Evolutionary conservation across 2,113 vertebrate species (phyloP).

Genomic region (Pholis gunnellus): DNA sequence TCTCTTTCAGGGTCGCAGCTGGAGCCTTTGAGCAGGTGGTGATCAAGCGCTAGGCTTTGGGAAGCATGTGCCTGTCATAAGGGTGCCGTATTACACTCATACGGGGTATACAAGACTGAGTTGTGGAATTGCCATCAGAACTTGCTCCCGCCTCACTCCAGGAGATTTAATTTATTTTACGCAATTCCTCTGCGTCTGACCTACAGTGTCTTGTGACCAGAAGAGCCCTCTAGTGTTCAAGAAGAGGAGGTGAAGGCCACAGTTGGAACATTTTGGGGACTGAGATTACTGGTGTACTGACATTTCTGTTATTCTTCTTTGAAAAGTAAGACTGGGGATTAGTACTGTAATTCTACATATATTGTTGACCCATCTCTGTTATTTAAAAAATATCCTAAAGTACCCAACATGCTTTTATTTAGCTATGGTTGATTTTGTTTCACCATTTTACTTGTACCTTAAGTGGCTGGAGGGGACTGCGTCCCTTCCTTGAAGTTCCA

Average conservation of each 20-base stretch:
- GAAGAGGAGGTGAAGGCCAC: constrained; percentile 33
- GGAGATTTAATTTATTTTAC: constrained; percentile 45
- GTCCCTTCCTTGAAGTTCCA: not conserved
- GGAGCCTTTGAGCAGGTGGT: constrained; percentile 96
- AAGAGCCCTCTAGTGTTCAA: constrained; percentile 64
- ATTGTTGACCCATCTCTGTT: not conserved
- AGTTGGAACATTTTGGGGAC: constrained; percentile 21
- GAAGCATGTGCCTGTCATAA: constrained; percentile 33
- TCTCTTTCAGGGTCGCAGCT: constrained; percentile 86
- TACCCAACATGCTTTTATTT: constrained; percentile 8
- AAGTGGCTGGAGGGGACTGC: not conserved
- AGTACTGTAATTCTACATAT: not conserved
- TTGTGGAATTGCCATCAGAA: constrained; percentile 22
- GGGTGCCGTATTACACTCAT: constrained; percentile 47
- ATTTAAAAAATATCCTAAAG: constrained; percentile 1
- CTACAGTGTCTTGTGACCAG: constrained; percentile 21
- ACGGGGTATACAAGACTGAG: constrained; percentile 10
- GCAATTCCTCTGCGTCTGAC: constrained; percentile 33
- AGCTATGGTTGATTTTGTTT: not conserved
- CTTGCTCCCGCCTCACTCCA: constrained; percentile 32
- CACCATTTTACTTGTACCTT: not conserved
- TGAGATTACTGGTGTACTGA: constrained; percentile 5
- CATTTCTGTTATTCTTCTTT: constrained; percentile 6
- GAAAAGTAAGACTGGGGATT: not conserved
- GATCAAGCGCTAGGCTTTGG: constrained; percentile 88